Conservation (phyloP, 2,888 invertebrate genomes). For the Pteria penguin region DNA sequence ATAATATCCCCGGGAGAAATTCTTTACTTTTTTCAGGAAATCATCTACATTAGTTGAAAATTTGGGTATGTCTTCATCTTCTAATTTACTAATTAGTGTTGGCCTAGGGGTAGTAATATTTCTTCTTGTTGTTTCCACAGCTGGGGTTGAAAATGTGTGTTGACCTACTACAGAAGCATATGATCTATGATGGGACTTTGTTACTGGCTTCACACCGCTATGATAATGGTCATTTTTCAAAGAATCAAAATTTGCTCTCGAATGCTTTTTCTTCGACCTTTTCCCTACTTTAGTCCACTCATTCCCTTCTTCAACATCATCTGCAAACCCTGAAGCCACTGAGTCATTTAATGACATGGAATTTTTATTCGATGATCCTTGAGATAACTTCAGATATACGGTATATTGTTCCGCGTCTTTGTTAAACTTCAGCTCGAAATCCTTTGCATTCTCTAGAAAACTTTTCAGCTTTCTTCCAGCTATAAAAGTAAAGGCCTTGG, state of each 20-base stretch:
- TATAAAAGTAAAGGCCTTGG: neutral
- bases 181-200: neutral
- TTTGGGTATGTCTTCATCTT: neutral
- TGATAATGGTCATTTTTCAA: neutral
- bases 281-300: neutral
- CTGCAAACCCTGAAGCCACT: neutral
- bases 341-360: neutral
- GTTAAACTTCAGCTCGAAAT: neutral
- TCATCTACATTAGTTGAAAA: conserved; percentile 1
- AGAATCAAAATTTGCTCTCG: neutral
- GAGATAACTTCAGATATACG: neutral
- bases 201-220: too few species aligned
- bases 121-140: neutral
- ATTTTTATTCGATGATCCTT: neutral
- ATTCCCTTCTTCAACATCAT: neutral
- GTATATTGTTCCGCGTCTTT: neutral
- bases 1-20: conserved; percentile 7
- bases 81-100: neutral
- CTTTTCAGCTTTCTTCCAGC: neutral
- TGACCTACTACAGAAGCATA: neutral
- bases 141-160: neutral
- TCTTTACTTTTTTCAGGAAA: conserved; percentile 1
- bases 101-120: neutral
- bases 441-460: neutral
- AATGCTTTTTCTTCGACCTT: neutral